Percentiles rank a stretch among this genome's conserved stretches.
Evolutionary conservation across 2,888 invertebrate species (phyloP).

Genomic region (Sarcophaga subvicina): DNA sequence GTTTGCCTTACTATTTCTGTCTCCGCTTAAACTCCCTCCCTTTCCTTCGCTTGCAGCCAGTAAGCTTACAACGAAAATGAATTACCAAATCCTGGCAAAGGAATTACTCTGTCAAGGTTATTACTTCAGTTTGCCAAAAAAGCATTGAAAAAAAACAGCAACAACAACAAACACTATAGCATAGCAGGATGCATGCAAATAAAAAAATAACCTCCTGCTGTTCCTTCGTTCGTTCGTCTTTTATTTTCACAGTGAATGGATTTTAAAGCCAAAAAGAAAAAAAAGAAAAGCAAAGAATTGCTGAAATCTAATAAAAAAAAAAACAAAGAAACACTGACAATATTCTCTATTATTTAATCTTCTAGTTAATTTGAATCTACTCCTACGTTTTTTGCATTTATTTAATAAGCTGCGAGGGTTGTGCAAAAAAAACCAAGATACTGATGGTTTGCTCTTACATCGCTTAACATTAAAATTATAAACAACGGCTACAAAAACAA

Average conservation of each 20-base stretch:
- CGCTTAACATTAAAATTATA: no score
- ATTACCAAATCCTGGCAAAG: constrained; percentile 45
- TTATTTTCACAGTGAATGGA: background rate
- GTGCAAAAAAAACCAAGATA: no score
- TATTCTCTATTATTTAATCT: constrained; percentile 39
- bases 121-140: constrained; percentile 46
- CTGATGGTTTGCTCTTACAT: no score
- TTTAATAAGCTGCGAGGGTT: no score
- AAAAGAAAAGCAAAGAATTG: background rate
- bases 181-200: background rate
- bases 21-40: background rate
- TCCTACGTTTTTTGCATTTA: background rate
- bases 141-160: background rate
- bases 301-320: constrained; percentile 13
- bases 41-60: no score
- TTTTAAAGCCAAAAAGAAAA: background rate
- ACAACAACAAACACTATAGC: no score
- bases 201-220: constrained; percentile 7
- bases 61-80: constrained; percentile 24
- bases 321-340: background rate
- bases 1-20: background rate
- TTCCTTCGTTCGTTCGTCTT: no score
- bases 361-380: constrained; percentile 35
- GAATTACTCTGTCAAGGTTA: constrained; percentile 46
- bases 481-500: no score